Percentiles rank a stretch among this genome's conserved stretches.
These are phyloP conservation scores for Silurus asotus DNA, from an alignment of 2,113 vertebrate species.

Conservation along the genomic window DNA sequence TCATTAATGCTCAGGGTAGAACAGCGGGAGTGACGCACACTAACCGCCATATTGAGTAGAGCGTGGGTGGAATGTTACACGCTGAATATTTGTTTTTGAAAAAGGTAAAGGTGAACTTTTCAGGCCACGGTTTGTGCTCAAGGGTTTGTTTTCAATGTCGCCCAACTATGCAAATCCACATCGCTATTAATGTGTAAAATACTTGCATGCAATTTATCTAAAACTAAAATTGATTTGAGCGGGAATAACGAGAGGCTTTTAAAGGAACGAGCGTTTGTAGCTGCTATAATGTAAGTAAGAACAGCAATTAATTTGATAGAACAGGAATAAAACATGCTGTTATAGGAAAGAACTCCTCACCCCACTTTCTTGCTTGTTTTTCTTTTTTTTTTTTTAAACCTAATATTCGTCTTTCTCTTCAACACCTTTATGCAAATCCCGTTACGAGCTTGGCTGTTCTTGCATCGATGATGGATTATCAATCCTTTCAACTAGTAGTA, in stretches of 20 bases:
- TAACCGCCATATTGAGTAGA: not conserved
- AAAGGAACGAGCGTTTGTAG: not conserved
- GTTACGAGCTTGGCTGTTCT: not conserved
- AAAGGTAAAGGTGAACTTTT: not conserved
- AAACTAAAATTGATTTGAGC: not conserved
- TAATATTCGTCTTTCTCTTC: too few species aligned
- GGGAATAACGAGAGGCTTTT: not conserved
- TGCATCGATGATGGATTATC: not conserved
- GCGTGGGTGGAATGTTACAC: not conserved
- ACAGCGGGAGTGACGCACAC: not conserved
- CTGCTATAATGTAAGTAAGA: not conserved
- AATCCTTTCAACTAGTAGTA: not conserved
- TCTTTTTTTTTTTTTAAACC: not conserved
- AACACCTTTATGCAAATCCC: not conserved
- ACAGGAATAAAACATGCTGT: not conserved
- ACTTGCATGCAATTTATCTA: too few species aligned
- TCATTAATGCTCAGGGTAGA: conserved; percentile 6
- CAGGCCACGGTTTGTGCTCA: not conserved
- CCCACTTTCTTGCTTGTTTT: not conserved
- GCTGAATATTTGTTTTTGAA: not conserved
- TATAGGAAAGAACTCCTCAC: not conserved
- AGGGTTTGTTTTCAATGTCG: not conserved
- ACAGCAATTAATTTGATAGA: not conserved
- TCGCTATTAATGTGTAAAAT: not conserved
- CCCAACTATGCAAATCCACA: not conserved